Evolutionary conservation across 2,888 invertebrate genomes (phyloP), one percentile per base, ranked within the genome.

Genomic region (Phaonia tiefii): DNA sequence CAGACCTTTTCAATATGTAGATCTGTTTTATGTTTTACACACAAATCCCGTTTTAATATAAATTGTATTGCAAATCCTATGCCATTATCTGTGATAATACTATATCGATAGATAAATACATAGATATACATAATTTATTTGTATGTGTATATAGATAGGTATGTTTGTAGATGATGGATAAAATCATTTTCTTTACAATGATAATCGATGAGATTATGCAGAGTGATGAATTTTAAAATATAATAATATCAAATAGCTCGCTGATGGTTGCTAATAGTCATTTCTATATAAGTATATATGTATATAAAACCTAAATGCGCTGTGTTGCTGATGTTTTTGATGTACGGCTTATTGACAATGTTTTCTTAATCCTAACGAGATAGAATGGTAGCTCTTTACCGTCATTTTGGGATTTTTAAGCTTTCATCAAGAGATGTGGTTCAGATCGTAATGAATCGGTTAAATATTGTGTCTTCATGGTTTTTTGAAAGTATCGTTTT

Each of bases 401-500:
- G 31, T 31, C 26, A 15, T 26, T 37, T 1, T 4, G 37, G 37
- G 39, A 37, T 7, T 79, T 80, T 84, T 87, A 90, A 79, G 89
- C 88, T 82, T 90, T 90, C 86, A 89, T 87, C 78, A 90, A 84
- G 39, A 91, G 84, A 86, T 91, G 90, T 25, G 91, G 91, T 80
- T 91, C 91, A 56, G 91, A 91, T 69, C 91, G 88, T 82, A 91
- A 82, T 13, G 91, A 91, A 84, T 91, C 90, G 11, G 91, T 91
- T 75, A 91, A 85, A 86, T 91, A 91, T 86, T 90, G 91, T 26
- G 90, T 90, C 85, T 91, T 91, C 88, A 91, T 89, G 4, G 90
- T 89, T 83, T 90, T 90, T 83, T 91, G 91, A 84, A 90, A 91
- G 84, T 91, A 91, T 22, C 90, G 90, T 83, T 91, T 91, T 84